phyloP scores from a whole-genome alignment of 2,797 vertebrate species.

The Scarus forsteni region DNA sequence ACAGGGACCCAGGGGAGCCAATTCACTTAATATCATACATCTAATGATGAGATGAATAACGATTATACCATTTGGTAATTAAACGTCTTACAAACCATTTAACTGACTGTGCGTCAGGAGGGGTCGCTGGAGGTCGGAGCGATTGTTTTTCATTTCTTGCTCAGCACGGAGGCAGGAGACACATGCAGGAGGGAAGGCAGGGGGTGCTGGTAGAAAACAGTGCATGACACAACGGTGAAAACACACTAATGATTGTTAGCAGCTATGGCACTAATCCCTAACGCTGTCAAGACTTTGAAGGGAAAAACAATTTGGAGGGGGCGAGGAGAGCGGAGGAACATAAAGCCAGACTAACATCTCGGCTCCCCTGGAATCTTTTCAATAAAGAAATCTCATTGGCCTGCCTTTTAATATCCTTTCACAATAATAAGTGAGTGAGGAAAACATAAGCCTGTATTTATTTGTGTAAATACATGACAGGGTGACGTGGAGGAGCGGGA shows the following conservation, averaged over 20 bases:
- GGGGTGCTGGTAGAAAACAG: conserved; percentile 50
- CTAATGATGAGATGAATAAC: conserved; percentile 98
- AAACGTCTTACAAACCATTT: conserved; percentile 97
- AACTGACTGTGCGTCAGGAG: conserved; percentile 89
- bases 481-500: neutral
- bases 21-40: conserved; percentile 96
- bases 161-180: conserved; percentile 51
- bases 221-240: conserved; percentile 76
- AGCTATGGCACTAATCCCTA: conserved; percentile 75
- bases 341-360: conserved; percentile 64
- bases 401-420: conserved; percentile 36
- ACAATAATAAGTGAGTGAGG: conserved; percentile 42
- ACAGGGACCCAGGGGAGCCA: conserved; percentile 90
- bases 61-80: conserved; percentile 98
- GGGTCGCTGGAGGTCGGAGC: conserved; percentile 89
- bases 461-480: conserved; percentile 41
- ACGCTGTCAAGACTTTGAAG: conserved; percentile 78
- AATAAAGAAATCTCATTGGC: conserved; percentile 75
- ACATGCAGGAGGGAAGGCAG: conserved; percentile 35
- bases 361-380: conserved; percentile 38
- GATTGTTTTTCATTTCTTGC: conserved; percentile 81
- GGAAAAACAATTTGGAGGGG: conserved; percentile 69
- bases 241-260: conserved; percentile 80
- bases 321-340: conserved; percentile 45
- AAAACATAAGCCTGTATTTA: conserved; percentile 52